Evolutionary conservation across 2,797 vertebrate species (phyloP), one percentile per base, ranked within the genome.

Genomic region (Lithobates pipiens): DNA sequence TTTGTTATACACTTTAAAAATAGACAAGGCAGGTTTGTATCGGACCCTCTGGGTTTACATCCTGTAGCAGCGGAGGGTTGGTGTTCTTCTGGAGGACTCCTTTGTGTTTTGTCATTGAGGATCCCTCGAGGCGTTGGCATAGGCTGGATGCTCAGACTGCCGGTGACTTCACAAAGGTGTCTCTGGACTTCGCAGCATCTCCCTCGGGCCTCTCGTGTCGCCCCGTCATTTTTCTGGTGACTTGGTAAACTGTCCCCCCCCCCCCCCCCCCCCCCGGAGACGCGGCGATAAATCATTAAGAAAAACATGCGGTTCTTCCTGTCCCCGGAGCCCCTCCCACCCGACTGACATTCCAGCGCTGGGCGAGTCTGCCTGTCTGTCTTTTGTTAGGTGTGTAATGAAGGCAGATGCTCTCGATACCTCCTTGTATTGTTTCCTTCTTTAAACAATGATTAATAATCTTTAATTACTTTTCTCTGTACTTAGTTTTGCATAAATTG

Each of bases 311-410:
- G 34, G 69, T 73, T 61, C 25, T 63, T 42, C 80, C 21, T 8
- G 21, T 29, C 5, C 21, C 21, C 34, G 0, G 15, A 10, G 25
- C 10, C 25, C 25, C 44, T 15, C 77, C 65, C 27, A 13, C 2
- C 27, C 34, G 21, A 1, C 21, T 46, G 68, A 25, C 32, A 82
- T 82, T 82, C 80, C 69, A 27, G 32, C 7, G 15, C 50, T 27
- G 34, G 80, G 80, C n/a, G 69, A 42, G 80, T 61, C 79, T 11
- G 79, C 36, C 36, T n/a, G 70, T 36, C 32, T 72, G 63, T 27
- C 25, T 50, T 21, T 54, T 21, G 36, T 27, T 57, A 9, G 77
- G 77, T 25, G 27, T n/a, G 44, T 54, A 65, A 67, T 63, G 29
- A 27, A 42, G 5, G 32, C 23, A 36, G 32, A 6, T 15, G 13